phyloP scores from a whole-genome alignment of 2,113 vertebrate species.

The Gymnocephalus cernua region DNA sequence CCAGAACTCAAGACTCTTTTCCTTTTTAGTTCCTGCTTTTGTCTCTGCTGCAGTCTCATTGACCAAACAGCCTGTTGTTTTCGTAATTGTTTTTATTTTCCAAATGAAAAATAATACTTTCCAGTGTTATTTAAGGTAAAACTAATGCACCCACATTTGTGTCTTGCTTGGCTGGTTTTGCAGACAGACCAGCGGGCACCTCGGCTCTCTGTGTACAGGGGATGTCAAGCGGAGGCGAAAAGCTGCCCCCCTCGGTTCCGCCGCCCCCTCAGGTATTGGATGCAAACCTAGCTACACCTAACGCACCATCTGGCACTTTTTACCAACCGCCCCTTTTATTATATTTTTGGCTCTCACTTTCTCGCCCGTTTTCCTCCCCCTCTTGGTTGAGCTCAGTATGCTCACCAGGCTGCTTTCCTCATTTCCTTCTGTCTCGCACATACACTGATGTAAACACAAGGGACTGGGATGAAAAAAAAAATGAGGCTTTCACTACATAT shows the following conservation, averaged over 20 bases:
- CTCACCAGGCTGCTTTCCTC: slow-evolving; percentile 48
- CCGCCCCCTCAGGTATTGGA: slow-evolving; percentile 88
- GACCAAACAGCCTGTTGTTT: not conserved
- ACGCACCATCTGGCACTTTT: slow-evolving; percentile 67
- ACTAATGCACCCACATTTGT: slow-evolving; percentile 38
- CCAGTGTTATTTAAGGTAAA: slow-evolving; percentile 5
- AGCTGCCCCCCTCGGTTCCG: slow-evolving; percentile 92
- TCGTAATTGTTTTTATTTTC: not conserved
- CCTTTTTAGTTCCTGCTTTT: not conserved
- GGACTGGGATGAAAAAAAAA: slow-evolving; percentile 16
- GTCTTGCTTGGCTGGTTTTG: slow-evolving; percentile 55
- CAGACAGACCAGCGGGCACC: slow-evolving; percentile 97
- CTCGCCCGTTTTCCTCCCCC: slow-evolving; percentile 71
- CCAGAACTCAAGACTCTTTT: slow-evolving; percentile 4
- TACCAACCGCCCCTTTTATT: slow-evolving; percentile 55
- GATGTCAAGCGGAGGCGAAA: slow-evolving; percentile 98
- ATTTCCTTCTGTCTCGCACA: slow-evolving; percentile 80
- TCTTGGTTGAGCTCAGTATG: slow-evolving; percentile 82
- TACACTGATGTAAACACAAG: slow-evolving; percentile 4
- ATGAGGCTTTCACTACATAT: slow-evolving; percentile 1
- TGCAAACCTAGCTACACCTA: slow-evolving; percentile 54
- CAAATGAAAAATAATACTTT: not conserved
- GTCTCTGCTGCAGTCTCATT: slow-evolving; percentile 5
- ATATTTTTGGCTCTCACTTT: slow-evolving; percentile 66
- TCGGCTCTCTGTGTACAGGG: slow-evolving; percentile 96